Evolutionary conservation across 2,113 vertebrate species (phyloP).

Genomic region (Nycticryphes semicollaris): DNA sequence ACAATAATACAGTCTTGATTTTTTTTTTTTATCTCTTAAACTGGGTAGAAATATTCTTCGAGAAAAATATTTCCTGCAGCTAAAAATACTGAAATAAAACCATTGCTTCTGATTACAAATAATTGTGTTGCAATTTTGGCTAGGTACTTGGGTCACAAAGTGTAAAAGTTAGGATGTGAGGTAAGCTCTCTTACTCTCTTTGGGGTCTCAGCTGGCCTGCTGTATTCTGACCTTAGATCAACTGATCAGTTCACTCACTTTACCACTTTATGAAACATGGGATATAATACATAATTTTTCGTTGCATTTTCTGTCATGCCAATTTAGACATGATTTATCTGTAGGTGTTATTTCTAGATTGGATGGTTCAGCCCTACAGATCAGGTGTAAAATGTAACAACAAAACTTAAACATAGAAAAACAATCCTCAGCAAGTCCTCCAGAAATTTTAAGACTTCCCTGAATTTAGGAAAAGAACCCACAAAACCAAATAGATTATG

Average conservation of each 20-base stretch:
- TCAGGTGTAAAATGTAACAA: slow-evolving; percentile 2
- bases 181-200: neutral
- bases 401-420: neutral
- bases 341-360: slow-evolving; percentile 12
- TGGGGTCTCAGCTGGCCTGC: neutral
- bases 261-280: neutral
- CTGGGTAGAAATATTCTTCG: neutral
- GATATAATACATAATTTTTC: neutral
- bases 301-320: neutral
- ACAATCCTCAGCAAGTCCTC: neutral
- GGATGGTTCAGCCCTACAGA: neutral
- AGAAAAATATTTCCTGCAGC: neutral
- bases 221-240: neutral
- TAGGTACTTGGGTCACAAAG: neutral
- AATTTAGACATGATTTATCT: neutral
- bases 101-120: neutral
- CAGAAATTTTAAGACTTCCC: neutral
- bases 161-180: neutral
- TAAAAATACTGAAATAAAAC: neutral
- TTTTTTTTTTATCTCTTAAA: neutral
- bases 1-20: neutral
- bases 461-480: neutral
- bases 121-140: neutral
- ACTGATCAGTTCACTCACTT: neutral
- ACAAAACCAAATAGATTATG: neutral